Conservation (phyloP, 2,797 vertebrate species). For the Echiichthys vipera region DNA sequence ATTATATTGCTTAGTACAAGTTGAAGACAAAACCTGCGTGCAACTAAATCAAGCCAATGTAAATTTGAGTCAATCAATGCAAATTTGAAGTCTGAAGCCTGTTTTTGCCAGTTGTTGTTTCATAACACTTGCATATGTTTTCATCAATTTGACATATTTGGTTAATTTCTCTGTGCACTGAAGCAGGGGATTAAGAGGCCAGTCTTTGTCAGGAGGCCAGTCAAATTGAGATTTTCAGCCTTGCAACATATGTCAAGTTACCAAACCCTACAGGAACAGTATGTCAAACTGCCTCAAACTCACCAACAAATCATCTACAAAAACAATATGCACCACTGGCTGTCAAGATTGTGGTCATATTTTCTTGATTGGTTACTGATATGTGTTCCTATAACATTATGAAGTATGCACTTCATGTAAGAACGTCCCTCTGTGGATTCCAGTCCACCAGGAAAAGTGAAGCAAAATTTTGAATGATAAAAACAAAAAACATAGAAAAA, state of each 20-base stretch:
- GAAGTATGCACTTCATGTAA: not conserved
- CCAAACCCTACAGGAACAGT: slow-evolving; percentile 12
- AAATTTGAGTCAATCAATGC: slow-evolving; percentile 42
- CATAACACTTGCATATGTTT: slow-evolving; percentile 24
- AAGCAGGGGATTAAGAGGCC: slow-evolving; percentile 22
- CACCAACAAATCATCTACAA: not conserved
- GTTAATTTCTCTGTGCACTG: slow-evolving; percentile 30
- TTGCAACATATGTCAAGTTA: slow-evolving; percentile 24
- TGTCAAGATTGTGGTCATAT: not conserved
- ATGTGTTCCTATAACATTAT: not conserved
- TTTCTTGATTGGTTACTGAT: not conserved
- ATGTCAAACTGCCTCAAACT: slow-evolving; percentile 3
- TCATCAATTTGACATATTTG: slow-evolving; percentile 43
- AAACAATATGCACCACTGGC: not conserved
- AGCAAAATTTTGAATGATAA: not conserved
- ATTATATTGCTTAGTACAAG: slow-evolving; percentile 32
- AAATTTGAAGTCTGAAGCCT: slow-evolving; percentile 1
- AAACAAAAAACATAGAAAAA: too few relatives aligned
- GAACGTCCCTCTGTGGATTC: too few relatives aligned
- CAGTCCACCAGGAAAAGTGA: not conserved
- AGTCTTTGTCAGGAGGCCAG: slow-evolving; percentile 11
- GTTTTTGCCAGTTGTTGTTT: slow-evolving; percentile 33
- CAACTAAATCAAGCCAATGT: slow-evolving; percentile 38
- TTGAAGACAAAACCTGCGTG: slow-evolving; percentile 17
- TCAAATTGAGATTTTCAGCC: slow-evolving; percentile 19